These are phyloP conservation scores for Mesoclemmys tuberculata DNA, from an alignment of 2,113 vertebrate species.

Conservation along the genomic window DNA sequence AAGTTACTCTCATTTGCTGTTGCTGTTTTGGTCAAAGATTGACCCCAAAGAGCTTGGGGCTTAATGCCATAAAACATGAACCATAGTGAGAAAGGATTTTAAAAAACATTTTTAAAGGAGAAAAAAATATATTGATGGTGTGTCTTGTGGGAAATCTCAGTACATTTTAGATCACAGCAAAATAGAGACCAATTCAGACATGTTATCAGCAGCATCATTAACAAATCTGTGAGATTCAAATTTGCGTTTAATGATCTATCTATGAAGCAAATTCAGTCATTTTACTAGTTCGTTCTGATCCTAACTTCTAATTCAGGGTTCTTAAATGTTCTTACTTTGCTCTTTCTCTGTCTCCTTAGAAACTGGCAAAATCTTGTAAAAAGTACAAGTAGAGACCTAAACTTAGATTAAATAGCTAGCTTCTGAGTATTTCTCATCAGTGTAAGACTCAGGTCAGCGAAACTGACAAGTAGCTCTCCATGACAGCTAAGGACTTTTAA, in stretches of 20 bases:
- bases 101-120: neutral
- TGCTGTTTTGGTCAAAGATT: neutral
- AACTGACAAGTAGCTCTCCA: neutral
- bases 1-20: neutral
- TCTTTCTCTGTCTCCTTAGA: neutral
- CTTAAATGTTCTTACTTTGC: neutral
- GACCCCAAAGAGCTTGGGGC: accelerated
- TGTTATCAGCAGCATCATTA: neutral
- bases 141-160: neutral
- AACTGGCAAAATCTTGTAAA: neutral
- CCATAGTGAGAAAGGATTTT: neutral
- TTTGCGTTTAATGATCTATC: neutral
- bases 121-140: neutral
- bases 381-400: neutral
- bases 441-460: constrained; percentile 12
- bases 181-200: neutral
- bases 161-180: constrained; percentile 11
- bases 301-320: neutral
- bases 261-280: neutral
- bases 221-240: neutral
- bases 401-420: constrained; percentile 14
- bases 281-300: constrained; percentile 21
- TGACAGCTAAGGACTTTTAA: neutral
- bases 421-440: neutral
- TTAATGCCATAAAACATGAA: neutral